Conservation (phyloP, 2,113 vertebrate genomes). For the Boulengeromyrus knoepffleri region DNA sequence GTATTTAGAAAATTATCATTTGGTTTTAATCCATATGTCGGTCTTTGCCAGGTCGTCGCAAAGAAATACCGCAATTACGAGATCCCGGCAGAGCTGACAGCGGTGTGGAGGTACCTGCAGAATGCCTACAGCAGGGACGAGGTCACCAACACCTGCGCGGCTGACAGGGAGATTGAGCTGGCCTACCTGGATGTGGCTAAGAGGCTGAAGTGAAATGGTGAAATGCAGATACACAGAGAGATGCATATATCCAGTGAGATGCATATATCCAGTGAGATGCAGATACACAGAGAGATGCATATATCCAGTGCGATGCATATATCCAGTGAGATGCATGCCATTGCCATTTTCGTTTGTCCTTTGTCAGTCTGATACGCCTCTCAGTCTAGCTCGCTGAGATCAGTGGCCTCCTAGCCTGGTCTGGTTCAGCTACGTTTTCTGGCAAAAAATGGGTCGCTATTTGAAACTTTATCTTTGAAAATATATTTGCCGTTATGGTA, state of each 20-base stretch:
- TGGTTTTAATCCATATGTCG: not conserved
- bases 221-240: not conserved
- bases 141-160: conserved; percentile 92
- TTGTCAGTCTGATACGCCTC: not conserved
- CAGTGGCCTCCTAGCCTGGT: not conserved
- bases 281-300: not conserved
- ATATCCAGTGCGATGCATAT: not conserved
- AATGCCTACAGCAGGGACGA: conserved; percentile 80
- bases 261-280: not conserved
- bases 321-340: not conserved
- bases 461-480: not conserved
- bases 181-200: conserved; percentile 89
- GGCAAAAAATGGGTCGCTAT: not conserved
- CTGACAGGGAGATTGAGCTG: conserved; percentile 81
- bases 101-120: conserved; percentile 86
- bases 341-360: not conserved
- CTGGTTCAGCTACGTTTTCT: not conserved
- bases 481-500: not conserved
- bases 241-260: not conserved
- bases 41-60: conserved; percentile 72
- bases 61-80: conserved; percentile 94
- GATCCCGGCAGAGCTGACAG: conserved; percentile 76
- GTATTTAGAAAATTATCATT: not conserved
- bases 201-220: conserved; percentile 65
- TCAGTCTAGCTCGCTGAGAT: not conserved